Percentiles rank a stretch among this genome's conserved stretches.
Evolutionary conservation across 2,113 vertebrate genomes (phyloP).

Genomic region (Pelecanus crispus): DNA sequence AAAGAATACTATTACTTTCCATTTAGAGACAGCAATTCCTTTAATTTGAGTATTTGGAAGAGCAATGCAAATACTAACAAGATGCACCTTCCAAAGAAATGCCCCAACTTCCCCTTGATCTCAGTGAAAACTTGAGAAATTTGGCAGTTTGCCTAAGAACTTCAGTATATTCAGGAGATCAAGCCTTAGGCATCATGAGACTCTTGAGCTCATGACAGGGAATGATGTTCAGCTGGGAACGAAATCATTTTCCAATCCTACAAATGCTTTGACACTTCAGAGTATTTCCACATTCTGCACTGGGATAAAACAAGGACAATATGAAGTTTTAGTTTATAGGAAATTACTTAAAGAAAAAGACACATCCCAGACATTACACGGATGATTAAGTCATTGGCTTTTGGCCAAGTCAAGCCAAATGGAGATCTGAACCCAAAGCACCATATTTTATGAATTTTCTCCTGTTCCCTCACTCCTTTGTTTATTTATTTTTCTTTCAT

Average conservation of each 20-base stretch:
- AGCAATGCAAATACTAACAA: constrained; percentile 30
- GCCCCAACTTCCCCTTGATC: constrained; percentile 19
- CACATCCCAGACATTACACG: neutral
- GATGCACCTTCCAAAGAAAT: constrained; percentile 12
- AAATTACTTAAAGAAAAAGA: neutral
- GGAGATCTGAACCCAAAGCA: neutral
- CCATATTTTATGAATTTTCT: neutral
- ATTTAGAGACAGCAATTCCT: neutral
- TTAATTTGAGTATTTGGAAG: constrained; percentile 24
- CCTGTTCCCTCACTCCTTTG: neutral
- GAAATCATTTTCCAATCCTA: neutral
- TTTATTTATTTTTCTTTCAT: neutral
- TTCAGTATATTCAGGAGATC: constrained; percentile 28
- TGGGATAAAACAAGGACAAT: neutral
- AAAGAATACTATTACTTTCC: constrained; percentile 3
- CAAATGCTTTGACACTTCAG: constrained; percentile 1
- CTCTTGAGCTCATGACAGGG: neutral
- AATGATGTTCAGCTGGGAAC: constrained; percentile 23
- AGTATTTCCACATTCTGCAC: constrained; percentile 3
- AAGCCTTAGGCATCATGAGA: constrained; percentile 26
- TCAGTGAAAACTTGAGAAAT: constrained; percentile 37
- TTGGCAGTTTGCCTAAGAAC: constrained; percentile 26
- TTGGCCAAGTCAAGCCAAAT: neutral
- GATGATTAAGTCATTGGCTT: neutral
- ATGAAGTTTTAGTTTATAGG: neutral